Conservation (phyloP, 2,113 vertebrate species). For the Craseonycteris thonglongyai region DNA sequence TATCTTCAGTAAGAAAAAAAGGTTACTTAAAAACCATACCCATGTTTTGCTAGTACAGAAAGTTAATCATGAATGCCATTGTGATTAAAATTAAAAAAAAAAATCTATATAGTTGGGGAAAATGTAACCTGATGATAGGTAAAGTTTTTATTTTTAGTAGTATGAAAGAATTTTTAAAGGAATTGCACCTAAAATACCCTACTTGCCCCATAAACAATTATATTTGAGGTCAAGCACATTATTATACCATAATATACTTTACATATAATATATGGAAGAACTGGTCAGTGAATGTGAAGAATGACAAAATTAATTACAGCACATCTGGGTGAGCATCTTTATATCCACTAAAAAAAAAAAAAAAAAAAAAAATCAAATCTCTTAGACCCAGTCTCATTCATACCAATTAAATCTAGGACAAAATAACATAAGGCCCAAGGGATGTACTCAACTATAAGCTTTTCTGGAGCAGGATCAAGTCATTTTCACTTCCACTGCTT, state of each 20-base stretch:
- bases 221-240: background rate
- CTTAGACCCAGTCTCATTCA: background rate
- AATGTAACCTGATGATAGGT: background rate
- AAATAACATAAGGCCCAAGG: background rate
- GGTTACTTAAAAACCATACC: background rate
- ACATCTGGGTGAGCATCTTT: background rate
- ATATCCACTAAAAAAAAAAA: background rate
- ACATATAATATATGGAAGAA: background rate
- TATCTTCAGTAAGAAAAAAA: background rate
- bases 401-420: background rate
- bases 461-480: background rate
- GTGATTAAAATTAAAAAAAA: background rate
- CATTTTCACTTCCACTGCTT: background rate
- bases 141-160: background rate
- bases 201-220: background rate
- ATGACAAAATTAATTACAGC: background rate
- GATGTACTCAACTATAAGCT: background rate
- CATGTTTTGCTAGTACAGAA: background rate
- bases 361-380: background rate
- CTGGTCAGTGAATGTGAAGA: background rate
- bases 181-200: background rate
- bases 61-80: background rate
- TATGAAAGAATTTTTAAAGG: background rate
- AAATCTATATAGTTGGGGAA: background rate
- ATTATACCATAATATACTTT: background rate